Evolutionary conservation across 2,797 vertebrate genomes (phyloP), one percentile per base, ranked within the genome.

Genomic region (Crenuchus spilurus): DNA sequence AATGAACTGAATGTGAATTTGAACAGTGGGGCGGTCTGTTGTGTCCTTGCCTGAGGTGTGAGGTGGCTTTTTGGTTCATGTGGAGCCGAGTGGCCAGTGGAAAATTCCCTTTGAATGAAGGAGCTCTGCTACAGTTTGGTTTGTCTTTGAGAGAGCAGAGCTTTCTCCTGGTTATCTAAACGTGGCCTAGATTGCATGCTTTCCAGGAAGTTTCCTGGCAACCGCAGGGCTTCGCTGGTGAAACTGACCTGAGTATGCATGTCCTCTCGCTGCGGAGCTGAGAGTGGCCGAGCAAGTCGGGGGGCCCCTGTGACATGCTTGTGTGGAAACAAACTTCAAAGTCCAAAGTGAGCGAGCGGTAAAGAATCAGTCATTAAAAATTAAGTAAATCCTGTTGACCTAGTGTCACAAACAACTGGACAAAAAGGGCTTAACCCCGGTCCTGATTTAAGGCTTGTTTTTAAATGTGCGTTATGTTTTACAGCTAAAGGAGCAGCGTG

Each of bases 121-220:
- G 31, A 51, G 62, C 46, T 74, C 51, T 9, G 3, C 37, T 5
- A 2, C 66, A 31, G 49, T 52, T 76, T 80, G 62, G 33, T 73
- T 20, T 75, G 55, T 13, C 37, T 42, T 9, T 28, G 33, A 72
- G 37, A 78, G 74, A 82, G 52, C 65, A 9, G 67, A 31, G 22
- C 76, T 84, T 87, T 82, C 74, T 70, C 70, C 55, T n/a, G 35
- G 35, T 89, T 88, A 85, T 90, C 87, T 88, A 87, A 87, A 86
- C 88, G 80, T 91, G 88, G 87, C 90, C 84, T 91, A 87, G 77
- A 87, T 93, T 84, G 78, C 83, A 22, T 60, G 80, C 88, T 89
- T 90, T 89, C 87, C 82, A 83, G 86, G 78, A 81, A 89, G 86
- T 92, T 87, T 87, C 91, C 88, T 88, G 87, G 90, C 90, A 91